Conservation (phyloP, 2,113 vertebrate species). For the cat (Felis catus) region F.catus_Fca126_mat1.0 CM031416.1:43985501-43986000, state of each 20-base stretch:
- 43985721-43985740: not conserved
- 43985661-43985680: not conserved
- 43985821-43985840: not conserved
- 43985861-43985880: not conserved
- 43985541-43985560: not conserved
- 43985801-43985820: not conserved
- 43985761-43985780: not conserved
- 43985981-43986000: not conserved
- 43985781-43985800: not conserved
- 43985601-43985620: not conserved
- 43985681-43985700: not conserved
- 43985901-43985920: not conserved
- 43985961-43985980: not conserved
- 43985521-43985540: fast-evolving
- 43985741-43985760: not conserved
- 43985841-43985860: not conserved
- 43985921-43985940: not conserved
- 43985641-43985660: not conserved
- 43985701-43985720: not conserved
- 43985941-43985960: not conserved
- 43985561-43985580: not conserved
- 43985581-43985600: not conserved
- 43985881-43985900: not conserved
- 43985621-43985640: not conserved
- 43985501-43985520: not conserved